Conservation (phyloP, 1,140 invertebrate genomes). For the Trialeurodes vaporariorum region DNA sequence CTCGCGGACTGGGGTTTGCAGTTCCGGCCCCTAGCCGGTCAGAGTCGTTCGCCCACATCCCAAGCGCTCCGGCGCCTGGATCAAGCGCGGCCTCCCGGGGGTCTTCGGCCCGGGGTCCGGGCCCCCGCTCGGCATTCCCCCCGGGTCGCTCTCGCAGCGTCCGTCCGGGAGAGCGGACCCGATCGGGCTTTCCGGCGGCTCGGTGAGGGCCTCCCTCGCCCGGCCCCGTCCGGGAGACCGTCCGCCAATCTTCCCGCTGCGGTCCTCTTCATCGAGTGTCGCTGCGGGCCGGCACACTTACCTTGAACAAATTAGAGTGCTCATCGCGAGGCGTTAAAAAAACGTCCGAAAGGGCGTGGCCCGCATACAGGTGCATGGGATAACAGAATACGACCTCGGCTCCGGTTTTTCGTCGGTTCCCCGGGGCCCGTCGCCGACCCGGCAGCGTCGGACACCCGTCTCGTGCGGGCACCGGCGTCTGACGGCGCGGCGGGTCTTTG, state of each 20-base stretch:
- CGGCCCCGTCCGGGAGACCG: slow-evolving; percentile 29
- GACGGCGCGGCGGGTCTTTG: slow-evolving; percentile 42
- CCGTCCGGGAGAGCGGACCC: no score
- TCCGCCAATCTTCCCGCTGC: slow-evolving; percentile 35
- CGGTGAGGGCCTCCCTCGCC: slow-evolving; percentile 25
- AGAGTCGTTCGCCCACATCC: no score
- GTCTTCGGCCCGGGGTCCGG: slow-evolving; percentile 32
- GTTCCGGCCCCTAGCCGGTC: no score
- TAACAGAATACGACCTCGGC: slow-evolving; percentile 71
- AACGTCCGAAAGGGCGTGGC: no score
- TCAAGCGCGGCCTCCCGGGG: slow-evolving; percentile 33
- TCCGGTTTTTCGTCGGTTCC: slow-evolving; percentile 41
- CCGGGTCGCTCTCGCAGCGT: slow-evolving; percentile 30
- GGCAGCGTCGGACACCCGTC: slow-evolving; percentile 32
- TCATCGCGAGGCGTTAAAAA: slow-evolving; percentile 68
- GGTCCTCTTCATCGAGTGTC: slow-evolving; percentile 49
- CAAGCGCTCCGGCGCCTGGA: slow-evolving; percentile 31
- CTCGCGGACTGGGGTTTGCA: no score
- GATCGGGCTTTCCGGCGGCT: slow-evolving; percentile 42
- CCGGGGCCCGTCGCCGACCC: slow-evolving; percentile 31
- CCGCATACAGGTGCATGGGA: slow-evolving; percentile 70
- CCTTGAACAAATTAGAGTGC: slow-evolving; percentile 77
- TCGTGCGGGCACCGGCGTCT: slow-evolving; percentile 32
- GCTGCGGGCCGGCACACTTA: slow-evolving; percentile 51
- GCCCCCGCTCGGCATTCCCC: no score